Evolutionary conservation across 2,888 invertebrate species (phyloP), one percentile per base, ranked within the genome.

Genomic region (Ceriagrion tenellum): DNA sequence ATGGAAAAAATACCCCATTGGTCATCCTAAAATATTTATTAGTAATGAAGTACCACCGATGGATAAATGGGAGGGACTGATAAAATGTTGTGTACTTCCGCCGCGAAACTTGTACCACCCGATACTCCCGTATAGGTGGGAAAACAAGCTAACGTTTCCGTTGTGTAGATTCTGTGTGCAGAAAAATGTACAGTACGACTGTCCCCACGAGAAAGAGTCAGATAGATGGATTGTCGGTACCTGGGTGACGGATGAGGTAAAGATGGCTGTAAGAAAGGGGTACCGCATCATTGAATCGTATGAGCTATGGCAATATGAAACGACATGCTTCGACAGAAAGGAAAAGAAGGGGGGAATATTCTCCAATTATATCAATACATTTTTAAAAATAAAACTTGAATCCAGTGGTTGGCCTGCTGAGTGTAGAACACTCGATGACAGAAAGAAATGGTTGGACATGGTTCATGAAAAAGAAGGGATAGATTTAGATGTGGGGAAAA

Each of bases 201-300:
- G 97, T 95, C 74, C 35, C 2, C 96, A 97, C 95, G 95, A 95
- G 20, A 95, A 96, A 23, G 95, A 95, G 40, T 96, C 96, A 16
- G 89, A 55, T 1, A 95, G 96, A 40, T 55, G 93, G 12, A 95
- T 97, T 8, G 95, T 88, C 0, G 96, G 97, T 16, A 96, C 96
- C 2, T 97, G 96, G 96, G 96, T 96, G 35, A 96, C 96, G 0
- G 96, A 96, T 26, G 97, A 97, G 95, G 95, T 97, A 0, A 63
- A 96, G 63, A 96, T 96, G 95, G 97, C 97, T 12, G 63, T 96
- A 0, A 74, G 96, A 95, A 96, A 96, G 74, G 96, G 96, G 0
- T 97, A 97, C 95, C 95, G 95, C 90, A 96, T 97, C 23, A 4
- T 96, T 0, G 95, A 96, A 81, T 96, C 96, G 18, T 95, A 96